A percentile compares a stretch with the other conserved stretches of the same genome.
phyloP scores from a whole-genome alignment of 2,797 vertebrate species.

The Sebastes wilsoni region DNA sequence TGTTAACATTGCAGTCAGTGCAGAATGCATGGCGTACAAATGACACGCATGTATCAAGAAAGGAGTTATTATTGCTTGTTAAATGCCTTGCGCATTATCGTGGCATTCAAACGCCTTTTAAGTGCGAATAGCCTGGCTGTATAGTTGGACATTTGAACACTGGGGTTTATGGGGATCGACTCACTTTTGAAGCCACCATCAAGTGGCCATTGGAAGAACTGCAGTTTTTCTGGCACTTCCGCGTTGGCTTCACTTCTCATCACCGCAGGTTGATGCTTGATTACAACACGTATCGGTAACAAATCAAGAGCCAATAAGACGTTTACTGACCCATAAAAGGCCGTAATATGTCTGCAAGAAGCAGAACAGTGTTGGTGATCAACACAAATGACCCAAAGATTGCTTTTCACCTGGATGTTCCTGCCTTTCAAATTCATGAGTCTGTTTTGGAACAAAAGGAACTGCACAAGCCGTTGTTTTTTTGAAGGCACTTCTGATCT shows the following conservation, averaged over 20 bases:
- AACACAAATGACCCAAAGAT: slow-evolving; percentile 9
- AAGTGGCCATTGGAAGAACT: neutral
- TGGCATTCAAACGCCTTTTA: too few relatives aligned
- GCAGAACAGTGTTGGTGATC: slow-evolving; percentile 8
- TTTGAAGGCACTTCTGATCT: slow-evolving; percentile 45
- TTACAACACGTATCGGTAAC: neutral
- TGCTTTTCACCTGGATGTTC: neutral
- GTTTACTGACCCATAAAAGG: slow-evolving; percentile 32
- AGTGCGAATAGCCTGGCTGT: too few relatives aligned
- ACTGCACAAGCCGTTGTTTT: neutral
- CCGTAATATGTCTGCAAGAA: neutral
- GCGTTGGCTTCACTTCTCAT: neutral
- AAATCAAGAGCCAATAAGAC: slow-evolving; percentile 16
- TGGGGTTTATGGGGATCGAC: neutral
- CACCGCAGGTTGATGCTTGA: neutral
- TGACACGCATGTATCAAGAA: too few relatives aligned
- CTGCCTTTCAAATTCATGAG: slow-evolving; percentile 17
- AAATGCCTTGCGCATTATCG: too few relatives aligned
- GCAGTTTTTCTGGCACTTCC: neutral
- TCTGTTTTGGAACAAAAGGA: neutral
- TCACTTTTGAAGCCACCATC: neutral
- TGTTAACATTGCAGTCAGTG: too few relatives aligned
- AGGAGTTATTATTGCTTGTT: too few relatives aligned
- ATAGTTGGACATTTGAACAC: too few relatives aligned
- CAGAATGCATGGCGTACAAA: too few relatives aligned